Evolutionary conservation across 2,797 vertebrate genomes (phyloP), one percentile per base, ranked within the genome.

Genomic region (Catostomus latipinnis): DNA sequence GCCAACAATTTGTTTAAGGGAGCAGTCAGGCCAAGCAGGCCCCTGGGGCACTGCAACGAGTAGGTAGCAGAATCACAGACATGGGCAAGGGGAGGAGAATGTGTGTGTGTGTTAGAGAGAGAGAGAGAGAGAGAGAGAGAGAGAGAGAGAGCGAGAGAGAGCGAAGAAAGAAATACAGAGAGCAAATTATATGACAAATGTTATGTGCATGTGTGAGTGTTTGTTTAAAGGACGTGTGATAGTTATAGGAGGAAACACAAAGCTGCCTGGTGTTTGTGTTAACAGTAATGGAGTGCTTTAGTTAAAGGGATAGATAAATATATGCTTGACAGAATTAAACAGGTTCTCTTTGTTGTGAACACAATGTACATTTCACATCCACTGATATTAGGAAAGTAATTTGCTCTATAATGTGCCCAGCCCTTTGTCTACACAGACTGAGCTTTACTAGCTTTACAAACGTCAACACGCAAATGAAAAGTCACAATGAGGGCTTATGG

Each of bases 1-100:
- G 89, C 86, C 83, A 92, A 88, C 93, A 93, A 94, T 94, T 95
- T 93, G 92, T 93, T 93, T 90, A 87, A 88, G 91, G 85, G 89
- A 92, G 86, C 87, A 91, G 90, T 83, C 90, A 89, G 90, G 90
- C 86, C 88, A 65, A 86, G 88, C 72, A 81, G 69, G 45, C 65
- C 91, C 93, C 89, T 83, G 73, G 90, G 93, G 93, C 91, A 58
- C 69, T 75, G 76, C 85, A 82, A 74, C 66, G 68, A 91, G 88
- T 89, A 91, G 89, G 88, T 88, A 90, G 84, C 60, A 71, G 76
- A 69, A 73, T 54, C 81, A 77, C 77, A 82, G 69, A 82, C 54
- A 13, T 49, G 43, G 13, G 86, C 34, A 57, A 88, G 82, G 77
- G 78, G 70, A 71, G 76, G 76, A 88, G 86, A 45, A 67, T 78